Percentiles rank a stretch among this genome's conserved stretches.
Evolutionary conservation across 2,888 invertebrate genomes (phyloP).

Genomic region (Chirona hameri): DNA sequence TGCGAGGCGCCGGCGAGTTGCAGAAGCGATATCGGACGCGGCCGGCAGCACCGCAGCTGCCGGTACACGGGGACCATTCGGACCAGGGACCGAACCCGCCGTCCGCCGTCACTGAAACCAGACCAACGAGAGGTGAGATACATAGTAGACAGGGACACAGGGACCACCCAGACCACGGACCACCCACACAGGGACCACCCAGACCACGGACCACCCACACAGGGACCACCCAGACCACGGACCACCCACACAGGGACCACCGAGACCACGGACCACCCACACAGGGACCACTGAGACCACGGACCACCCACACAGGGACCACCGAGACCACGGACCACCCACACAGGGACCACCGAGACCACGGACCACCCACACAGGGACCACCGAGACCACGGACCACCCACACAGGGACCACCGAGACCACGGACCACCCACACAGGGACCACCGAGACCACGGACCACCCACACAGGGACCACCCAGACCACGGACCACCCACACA

Average conservation of each 20-base stretch:
- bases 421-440: no score
- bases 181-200: not conserved
- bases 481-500: constrained; percentile 56
- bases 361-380: constrained; percentile 66
- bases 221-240: no score
- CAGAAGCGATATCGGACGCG: constrained; percentile 80
- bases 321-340: no score
- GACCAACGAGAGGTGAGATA: no score
- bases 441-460: no score
- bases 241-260: no score
- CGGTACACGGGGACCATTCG: constrained; percentile 74
- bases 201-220: no score
- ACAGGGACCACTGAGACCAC: not conserved
- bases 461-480: no score
- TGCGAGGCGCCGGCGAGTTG: constrained; percentile 79
- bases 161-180: constrained; percentile 76
- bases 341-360: no score
- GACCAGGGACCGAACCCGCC: constrained; percentile 58
- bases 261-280: not conserved
- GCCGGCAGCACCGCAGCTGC: constrained; percentile 70
- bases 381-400: constrained; percentile 70
- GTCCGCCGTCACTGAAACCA: not conserved
- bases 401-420: not conserved
- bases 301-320: no score
- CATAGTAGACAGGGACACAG: constrained; percentile 53